Evolutionary conservation across 2,113 vertebrate genomes (phyloP).

Genomic region (Oreochromis niloticus): DNA sequence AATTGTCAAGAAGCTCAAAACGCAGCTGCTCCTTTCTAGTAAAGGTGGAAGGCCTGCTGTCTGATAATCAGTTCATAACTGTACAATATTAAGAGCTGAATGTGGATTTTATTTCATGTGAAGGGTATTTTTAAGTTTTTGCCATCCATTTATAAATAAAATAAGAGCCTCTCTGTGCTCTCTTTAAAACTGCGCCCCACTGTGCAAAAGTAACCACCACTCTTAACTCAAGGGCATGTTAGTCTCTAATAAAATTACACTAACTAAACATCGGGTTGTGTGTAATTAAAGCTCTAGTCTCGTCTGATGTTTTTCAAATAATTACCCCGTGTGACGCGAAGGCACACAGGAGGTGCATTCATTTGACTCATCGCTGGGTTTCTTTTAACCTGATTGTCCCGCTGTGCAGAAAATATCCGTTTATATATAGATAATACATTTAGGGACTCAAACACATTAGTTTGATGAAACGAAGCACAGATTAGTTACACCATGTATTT

Average conservation of each 20-base stretch:
- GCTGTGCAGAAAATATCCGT: conserved; percentile 35
- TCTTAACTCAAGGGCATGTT: not conserved
- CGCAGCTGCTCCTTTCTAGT: not conserved
- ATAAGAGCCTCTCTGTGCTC: not conserved
- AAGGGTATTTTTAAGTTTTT: not conserved
- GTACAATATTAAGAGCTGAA: not conserved
- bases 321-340: conserved; percentile 1
- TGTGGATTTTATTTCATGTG: not conserved
- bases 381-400: conserved; percentile 28
- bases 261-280: not conserved
- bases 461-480: conserved; percentile 33
- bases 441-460: conserved; percentile 30
- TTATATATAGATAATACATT: conserved; percentile 39
- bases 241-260: not conserved
- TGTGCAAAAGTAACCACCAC: not conserved
- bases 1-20: not conserved
- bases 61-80: not conserved
- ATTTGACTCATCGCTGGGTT: not conserved
- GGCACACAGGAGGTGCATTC: conserved; percentile 5
- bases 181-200: not conserved
- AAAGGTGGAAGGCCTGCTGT: not conserved
- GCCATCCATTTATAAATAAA: not conserved
- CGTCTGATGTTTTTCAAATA: conserved; percentile 12
- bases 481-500: conserved; percentile 27
- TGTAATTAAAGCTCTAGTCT: conserved; percentile 6